Conservation (phyloP, 2,888 invertebrate species). For the Pantelozetes paolii region DNA sequence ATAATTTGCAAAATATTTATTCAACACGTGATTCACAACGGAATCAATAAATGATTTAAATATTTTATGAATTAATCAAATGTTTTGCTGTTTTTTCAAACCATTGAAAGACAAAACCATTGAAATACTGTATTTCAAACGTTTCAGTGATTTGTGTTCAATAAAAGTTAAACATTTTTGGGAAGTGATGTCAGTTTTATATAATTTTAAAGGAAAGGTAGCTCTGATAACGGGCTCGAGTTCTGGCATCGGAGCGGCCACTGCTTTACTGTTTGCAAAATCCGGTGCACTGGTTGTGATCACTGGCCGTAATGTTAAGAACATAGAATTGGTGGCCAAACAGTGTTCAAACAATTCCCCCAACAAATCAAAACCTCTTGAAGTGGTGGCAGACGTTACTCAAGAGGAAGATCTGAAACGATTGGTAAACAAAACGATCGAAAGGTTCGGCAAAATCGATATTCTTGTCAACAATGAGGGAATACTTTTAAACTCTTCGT, state of each 20-base stretch:
- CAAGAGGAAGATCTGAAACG: background rate
- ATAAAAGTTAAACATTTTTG: no score
- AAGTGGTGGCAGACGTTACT: slow-evolving; percentile 30
- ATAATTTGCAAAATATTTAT: no score
- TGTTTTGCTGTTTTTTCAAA: no score
- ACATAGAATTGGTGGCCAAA: slow-evolving; percentile 5
- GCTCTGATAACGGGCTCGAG: slow-evolving; percentile 33
- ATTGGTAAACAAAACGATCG: slow-evolving; percentile 28
- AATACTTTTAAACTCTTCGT: no score
- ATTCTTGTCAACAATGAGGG: slow-evolving; percentile 42
- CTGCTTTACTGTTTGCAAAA: slow-evolving; percentile 28
- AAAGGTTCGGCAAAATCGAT: slow-evolving; percentile 30
- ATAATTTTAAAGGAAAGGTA: slow-evolving; percentile 21
- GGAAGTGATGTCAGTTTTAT: background rate
- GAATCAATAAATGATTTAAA: no score
- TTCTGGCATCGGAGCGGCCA: slow-evolving; percentile 34
- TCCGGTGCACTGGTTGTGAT: slow-evolving; percentile 15
- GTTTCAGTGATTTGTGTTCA: no score
- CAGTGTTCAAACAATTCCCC: background rate
- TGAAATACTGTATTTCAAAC: no score
- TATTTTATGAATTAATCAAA: no score
- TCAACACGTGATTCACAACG: no score
- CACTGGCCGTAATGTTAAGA: slow-evolving; percentile 18
- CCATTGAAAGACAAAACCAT: no score
- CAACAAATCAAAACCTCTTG: background rate